A percentile compares a stretch with the other conserved stretches of the same genome.
These are phyloP conservation scores for Nomada ferruginata DNA, from an alignment of 2,888 invertebrate genomes.

Conservation along the genomic window DNA sequence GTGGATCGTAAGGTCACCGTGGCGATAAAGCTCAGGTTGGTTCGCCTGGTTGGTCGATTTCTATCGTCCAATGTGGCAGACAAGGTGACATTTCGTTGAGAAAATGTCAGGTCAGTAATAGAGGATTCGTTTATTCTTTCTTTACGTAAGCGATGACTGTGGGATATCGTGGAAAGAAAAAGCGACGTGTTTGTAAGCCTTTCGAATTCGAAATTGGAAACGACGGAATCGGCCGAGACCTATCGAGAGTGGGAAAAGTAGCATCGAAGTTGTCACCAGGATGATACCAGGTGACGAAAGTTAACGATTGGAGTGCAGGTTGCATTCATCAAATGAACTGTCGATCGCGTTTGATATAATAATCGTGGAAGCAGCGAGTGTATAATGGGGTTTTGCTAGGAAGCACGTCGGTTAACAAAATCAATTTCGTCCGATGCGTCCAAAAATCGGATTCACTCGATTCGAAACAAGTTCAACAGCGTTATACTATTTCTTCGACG, in stretches of 20 bases:
- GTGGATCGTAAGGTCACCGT: conserved; percentile 39
- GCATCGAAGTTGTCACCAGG: conserved; percentile 16
- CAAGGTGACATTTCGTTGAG: conserved; percentile 24
- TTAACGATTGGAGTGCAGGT: neutral
- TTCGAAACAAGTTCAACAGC: conserved; percentile 11
- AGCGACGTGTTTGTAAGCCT: neutral
- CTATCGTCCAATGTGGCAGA: neutral
- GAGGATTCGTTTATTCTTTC: neutral
- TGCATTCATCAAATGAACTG: conserved; percentile 5
- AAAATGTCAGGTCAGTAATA: conserved; percentile 25
- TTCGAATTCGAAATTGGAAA: neutral
- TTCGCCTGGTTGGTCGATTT: neutral
- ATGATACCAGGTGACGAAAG: neutral
- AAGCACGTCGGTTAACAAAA: conserved; percentile 5
- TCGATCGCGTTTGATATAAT: conserved; percentile 11
- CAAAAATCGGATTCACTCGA: neutral
- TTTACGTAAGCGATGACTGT: neutral
- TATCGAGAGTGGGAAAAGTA: conserved; percentile 28
- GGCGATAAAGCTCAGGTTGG: conserved; percentile 6
- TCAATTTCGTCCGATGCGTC: too few species aligned
- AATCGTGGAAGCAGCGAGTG: neutral
- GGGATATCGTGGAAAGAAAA: neutral
- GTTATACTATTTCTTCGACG: neutral
- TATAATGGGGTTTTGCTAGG: neutral
- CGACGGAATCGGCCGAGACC: neutral